These are phyloP conservation scores for Tenthredo scrophulariae DNA, from an alignment of 2,888 invertebrate genomes.

Conservation along the genomic window DNA sequence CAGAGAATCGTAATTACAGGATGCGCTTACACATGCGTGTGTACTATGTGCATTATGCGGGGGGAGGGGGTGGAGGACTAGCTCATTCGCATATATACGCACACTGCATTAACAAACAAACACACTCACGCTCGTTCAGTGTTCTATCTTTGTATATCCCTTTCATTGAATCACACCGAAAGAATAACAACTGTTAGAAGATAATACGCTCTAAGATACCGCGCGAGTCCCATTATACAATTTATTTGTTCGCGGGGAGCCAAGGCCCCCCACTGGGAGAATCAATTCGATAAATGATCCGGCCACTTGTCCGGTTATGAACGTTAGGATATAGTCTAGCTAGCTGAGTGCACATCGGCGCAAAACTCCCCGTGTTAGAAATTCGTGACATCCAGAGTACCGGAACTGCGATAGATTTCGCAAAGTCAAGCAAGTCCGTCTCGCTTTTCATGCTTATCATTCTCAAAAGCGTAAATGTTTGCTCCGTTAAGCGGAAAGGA, in stretches of 20 bases:
- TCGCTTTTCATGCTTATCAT: neutral
- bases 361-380: neutral
- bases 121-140: neutral
- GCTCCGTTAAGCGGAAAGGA: constrained; percentile 62
- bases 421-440: neutral
- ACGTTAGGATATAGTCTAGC: neutral
- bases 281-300: constrained; percentile 31
- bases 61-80: neutral
- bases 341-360: neutral
- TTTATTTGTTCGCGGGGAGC: constrained; percentile 42
- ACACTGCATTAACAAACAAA: neutral
- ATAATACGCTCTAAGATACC: constrained; percentile 35
- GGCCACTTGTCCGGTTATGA: constrained; percentile 18
- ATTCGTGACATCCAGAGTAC: neutral
- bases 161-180: neutral
- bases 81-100: neutral
- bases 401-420: neutral
- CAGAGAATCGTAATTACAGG: constrained; percentile 44
- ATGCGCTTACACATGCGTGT: constrained; percentile 29
- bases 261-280: constrained; percentile 24
- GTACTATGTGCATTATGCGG: constrained; percentile 20
- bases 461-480: neutral
- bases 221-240: constrained; percentile 38
- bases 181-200: constrained; percentile 42
- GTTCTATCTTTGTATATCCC: constrained; percentile 38